Evolutionary conservation across 2,888 invertebrate species (phyloP).

Genomic region (Crocallis elinguaria): DNA sequence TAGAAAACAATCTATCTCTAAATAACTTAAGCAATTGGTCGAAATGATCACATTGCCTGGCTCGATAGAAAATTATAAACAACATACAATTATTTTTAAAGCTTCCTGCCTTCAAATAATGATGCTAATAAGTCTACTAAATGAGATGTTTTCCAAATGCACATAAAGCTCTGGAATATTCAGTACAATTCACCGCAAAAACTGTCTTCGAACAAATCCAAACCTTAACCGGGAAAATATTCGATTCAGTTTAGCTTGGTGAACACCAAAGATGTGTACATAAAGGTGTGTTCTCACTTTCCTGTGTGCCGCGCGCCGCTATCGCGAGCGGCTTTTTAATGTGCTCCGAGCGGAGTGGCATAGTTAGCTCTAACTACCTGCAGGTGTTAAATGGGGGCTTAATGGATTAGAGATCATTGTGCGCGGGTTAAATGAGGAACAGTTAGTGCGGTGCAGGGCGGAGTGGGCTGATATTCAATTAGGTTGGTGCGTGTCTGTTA

Average conservation of each 20-base stretch:
- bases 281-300: constrained; percentile 7
- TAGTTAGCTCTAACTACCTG: constrained; percentile 16
- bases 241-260: background rate
- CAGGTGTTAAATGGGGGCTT: constrained; percentile 21
- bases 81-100: too few species aligned
- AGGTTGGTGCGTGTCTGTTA: background rate
- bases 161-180: background rate
- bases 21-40: too few species aligned
- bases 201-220: background rate
- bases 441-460: background rate
- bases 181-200: background rate
- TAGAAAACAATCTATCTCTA: too few species aligned
- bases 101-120: too few species aligned
- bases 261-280: background rate
- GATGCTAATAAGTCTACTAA: background rate
- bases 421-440: constrained; percentile 12
- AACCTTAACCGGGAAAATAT: background rate
- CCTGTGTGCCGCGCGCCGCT: constrained; percentile 15
- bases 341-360: constrained; percentile 23
- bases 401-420: constrained; percentile 25
- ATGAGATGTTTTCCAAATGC: constrained; percentile 3
- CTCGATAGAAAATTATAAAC: too few species aligned
- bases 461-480: background rate
- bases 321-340: constrained; percentile 29
- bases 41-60: too few species aligned